phyloP scores from a whole-genome alignment of 35 echinoderm and acorn worm species.

The Hemicentrotus pulcherrimus region DNA sequence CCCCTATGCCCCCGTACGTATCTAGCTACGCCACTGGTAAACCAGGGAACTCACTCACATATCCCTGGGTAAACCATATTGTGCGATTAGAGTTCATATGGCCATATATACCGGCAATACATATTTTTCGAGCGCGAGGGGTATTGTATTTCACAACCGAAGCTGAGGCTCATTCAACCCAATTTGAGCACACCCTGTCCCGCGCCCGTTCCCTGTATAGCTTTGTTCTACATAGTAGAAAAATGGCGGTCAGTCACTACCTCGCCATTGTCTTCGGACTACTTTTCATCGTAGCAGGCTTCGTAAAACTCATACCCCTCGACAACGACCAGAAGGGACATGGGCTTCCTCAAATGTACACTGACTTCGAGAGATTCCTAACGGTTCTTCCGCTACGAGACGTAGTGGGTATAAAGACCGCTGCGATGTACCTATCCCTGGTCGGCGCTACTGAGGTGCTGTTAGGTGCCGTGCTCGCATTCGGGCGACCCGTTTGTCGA shows the following conservation, averaged over 20 bases:
- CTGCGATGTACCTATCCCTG: constrained; percentile 66
- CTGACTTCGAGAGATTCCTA: background rate
- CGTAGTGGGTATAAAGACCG: background rate
- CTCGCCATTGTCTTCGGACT: constrained; percentile 2
- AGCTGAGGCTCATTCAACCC: no score
- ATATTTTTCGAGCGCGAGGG: no score
- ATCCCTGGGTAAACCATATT: no score
- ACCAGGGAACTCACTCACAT: no score
- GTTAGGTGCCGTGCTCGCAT: constrained; percentile 66
- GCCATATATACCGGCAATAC: no score
- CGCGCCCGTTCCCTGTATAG: no score
- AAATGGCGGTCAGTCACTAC: constrained; percentile 12
- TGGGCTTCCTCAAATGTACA: background rate
- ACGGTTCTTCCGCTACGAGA: background rate
- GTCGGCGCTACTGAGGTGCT: constrained; percentile 60
- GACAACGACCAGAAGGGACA: background rate
- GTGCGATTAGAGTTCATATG: no score
- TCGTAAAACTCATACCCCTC: constrained; percentile 27
- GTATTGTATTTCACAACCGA: no score
- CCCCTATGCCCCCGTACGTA: no score
- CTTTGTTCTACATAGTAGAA: no score
- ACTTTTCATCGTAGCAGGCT: background rate
- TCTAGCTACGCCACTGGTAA: no score
- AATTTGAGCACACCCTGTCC: no score
- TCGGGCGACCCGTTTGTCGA: constrained; percentile 59